A percentile compares a stretch with the other conserved stretches of the same genome.
Conservation (phyloP, 2,888 invertebrate species). For the Hypselothyrea guttata region DNA sequence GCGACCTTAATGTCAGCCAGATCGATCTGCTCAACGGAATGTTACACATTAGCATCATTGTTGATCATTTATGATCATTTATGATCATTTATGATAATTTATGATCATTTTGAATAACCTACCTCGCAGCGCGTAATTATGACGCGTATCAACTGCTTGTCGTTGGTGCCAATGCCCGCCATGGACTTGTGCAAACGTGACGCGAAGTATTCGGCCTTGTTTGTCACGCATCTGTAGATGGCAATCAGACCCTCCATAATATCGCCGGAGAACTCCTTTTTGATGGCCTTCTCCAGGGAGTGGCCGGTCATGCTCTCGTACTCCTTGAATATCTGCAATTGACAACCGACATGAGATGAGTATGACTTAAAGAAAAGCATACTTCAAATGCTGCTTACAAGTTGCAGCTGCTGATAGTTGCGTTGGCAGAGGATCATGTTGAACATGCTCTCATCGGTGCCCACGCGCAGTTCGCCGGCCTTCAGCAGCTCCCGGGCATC, state of each 20-base stretch:
- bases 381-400: slow-evolving; percentile 64
- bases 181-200: slow-evolving; percentile 92
- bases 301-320: slow-evolving; percentile 88
- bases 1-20: slow-evolving; percentile 92
- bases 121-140: slow-evolving; percentile 90
- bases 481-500: slow-evolving; percentile 91
- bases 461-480: slow-evolving; percentile 87
- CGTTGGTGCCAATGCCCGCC: slow-evolving; percentile 95
- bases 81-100: too few relatives aligned
- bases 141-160: slow-evolving; percentile 91
- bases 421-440: slow-evolving; percentile 92
- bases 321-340: slow-evolving; percentile 80
- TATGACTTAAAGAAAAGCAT: too few relatives aligned
- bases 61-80: too few relatives aligned
- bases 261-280: slow-evolving; percentile 93
- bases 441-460: slow-evolving; percentile 94
- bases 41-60: too few relatives aligned
- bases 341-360: background rate
- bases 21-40: slow-evolving; percentile 86
- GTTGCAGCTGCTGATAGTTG: slow-evolving; percentile 85
- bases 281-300: slow-evolving; percentile 90
- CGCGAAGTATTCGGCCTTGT: slow-evolving; percentile 92
- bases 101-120: too few relatives aligned
- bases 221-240: slow-evolving; percentile 90
- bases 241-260: slow-evolving; percentile 90